These are phyloP conservation scores for Aleadryas rufinucha DNA, from an alignment of 2,113 vertebrate genomes.

Conservation along the genomic window DNA sequence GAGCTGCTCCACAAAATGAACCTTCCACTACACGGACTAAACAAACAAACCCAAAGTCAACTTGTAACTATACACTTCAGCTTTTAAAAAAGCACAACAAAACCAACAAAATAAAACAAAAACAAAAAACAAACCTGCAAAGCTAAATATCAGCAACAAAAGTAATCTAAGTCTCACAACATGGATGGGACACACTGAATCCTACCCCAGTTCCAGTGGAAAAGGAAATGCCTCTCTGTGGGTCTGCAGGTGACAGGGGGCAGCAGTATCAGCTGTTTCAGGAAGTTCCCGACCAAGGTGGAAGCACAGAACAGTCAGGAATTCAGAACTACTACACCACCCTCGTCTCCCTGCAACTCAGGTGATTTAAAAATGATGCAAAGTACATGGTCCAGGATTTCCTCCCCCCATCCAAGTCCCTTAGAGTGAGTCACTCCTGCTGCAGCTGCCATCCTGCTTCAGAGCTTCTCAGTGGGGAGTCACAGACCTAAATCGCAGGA, in stretches of 20 bases:
- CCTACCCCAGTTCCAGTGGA: conserved; percentile 11
- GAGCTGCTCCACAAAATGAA: conserved; percentile 24
- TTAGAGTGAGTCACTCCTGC: conserved; percentile 16
- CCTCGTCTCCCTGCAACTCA: conserved; percentile 23
- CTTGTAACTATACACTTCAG: background rate
- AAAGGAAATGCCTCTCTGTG: background rate
- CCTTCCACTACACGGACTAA: background rate
- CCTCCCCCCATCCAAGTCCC: conserved; percentile 29
- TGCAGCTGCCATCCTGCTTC: conserved; percentile 56
- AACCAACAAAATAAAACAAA: background rate
- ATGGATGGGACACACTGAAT: conserved; percentile 28
- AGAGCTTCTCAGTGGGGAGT: conserved; percentile 42
- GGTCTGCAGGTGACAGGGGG: background rate
- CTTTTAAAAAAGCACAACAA: background rate
- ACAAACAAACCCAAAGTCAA: background rate
- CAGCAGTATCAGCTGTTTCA: background rate
- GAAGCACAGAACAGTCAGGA: conserved; percentile 35
- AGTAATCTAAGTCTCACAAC: conserved; percentile 49
- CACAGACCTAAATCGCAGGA: conserved; percentile 55
- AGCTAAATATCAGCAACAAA: conserved; percentile 29
- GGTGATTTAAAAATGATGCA: conserved; percentile 44
- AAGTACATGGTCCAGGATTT: background rate
- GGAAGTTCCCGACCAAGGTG: conserved; percentile 5
- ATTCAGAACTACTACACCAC: background rate
- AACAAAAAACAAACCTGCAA: conserved; percentile 16